Base-by-base conservation (phyloP, 2,888 invertebrate genomes). In the Sarcophaga rosellei region DNA sequence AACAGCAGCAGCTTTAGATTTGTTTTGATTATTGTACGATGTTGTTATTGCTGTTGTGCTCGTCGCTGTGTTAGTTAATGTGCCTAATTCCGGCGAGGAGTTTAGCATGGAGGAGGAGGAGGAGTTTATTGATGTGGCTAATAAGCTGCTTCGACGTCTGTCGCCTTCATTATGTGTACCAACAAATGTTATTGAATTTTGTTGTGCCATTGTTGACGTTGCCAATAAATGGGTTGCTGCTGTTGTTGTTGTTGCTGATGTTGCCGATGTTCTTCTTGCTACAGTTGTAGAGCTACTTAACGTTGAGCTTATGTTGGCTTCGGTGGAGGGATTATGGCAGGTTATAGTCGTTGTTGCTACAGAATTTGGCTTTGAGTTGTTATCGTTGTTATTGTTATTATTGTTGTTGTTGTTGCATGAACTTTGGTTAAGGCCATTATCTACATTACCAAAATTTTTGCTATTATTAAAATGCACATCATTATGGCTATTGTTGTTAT, bases 161-260 rank as follows among this genome's bases (percentile, higher is more conserved):
- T 15, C 65, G 65, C 45, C 63, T 73, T 70, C 81, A 68, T 84
- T 78, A 63, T 35, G 35, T 35, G 8, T 35, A 82, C 85, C 72
- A 35, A 81, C 74, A 74, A 81, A 72, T 21, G 68, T 66, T 77
- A 79, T 87, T 65, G 81, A 79, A 77, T 79, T 76, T 72, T 84
- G 79, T 70, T 79, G 79, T 47, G 25, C 59, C 74, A 17, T 77
- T 85, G 57, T 57, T 70, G 77, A 61, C 25, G 53, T 85, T 77
- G 76, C 72, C 76, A 61, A 82, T 73, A 78, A 79, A 23, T 65
- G 66, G 69, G 77, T 57, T 44, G 72, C 17, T 65, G 44, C 0
- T 25, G 73, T 11, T 20, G 84, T 17, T 45, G 78, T 23, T 80
- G 84, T 20, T 47, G 66, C n/a, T 61, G 47, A 35, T 20, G 15